Base-by-base conservation (phyloP, 2,888 invertebrate genomes). In the Erebia aethiops region DNA sequence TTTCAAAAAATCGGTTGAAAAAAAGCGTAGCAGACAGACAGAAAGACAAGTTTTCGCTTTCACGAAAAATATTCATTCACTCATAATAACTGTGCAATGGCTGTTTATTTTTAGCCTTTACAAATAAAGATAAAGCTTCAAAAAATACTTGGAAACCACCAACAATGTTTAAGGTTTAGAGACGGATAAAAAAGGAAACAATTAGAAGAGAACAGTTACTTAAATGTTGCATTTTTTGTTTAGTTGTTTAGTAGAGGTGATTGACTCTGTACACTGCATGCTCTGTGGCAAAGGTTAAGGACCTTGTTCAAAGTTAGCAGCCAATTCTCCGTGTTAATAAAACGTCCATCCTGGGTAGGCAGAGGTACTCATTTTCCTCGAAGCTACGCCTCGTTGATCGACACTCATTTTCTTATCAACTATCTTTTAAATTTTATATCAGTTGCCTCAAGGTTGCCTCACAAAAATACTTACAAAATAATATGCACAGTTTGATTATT, bases 211-310 rank as follows among this genome's bases (percentile, higher is more conserved):
- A 49, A 62, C 21, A 7, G 46, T 49, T 49, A 62, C 18, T 41
- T 35, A 13, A 57, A 57, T 14, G 26, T 43, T 43, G 35, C 49
- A 49, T 49, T 49, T 60, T 60, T 60, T 60, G 8, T 16, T 43
- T 43, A 60, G 43, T 18, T 2, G 43, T 2, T 14, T 54, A 18
- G 10, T 16, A 60, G 46, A 46, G 61, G 46, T 61, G 46, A 18
- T 18, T 61, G 61, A 61, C 61, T 61, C 43, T 58, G 5, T 58
- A 14, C 13, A 13, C 21, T 21, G 18, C 3, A 4, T 61, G 18
- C 11, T 61, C 61, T 18, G 18, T 61, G 46, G 61, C 46, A 62
- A 21, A 62, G 61, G 61, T 62, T 18, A 49, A 46, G 46, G 18
- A 62, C 18, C 61, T 62, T 11, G 18, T 46, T 21, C 46, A 62